A percentile compares a stretch with the other conserved stretches of the same genome.
These are phyloP conservation scores for Amblyornis subalaris DNA, from an alignment of 2,113 vertebrate species.

Conservation along the genomic window DNA sequence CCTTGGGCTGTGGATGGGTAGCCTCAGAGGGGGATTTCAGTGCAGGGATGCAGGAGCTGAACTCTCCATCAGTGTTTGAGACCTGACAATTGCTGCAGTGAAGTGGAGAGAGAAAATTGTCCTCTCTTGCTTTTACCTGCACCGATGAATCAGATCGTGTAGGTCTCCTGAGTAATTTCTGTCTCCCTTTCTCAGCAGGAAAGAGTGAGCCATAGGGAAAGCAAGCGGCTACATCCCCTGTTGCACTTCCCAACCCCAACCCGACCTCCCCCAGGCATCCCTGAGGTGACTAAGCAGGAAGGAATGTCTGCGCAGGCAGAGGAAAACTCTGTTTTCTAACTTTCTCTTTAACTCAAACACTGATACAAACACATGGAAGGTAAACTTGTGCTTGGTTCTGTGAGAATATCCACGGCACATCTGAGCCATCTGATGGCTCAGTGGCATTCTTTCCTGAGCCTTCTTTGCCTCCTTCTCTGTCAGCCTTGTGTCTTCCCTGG, in stretches of 20 bases:
- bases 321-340: not conserved
- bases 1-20: not conserved
- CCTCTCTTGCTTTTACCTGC: not conserved
- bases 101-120: not conserved
- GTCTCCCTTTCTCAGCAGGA: not conserved
- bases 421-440: fast-evolving
- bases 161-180: not conserved
- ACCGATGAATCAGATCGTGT: fast-evolving
- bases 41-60: not conserved
- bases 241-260: not conserved
- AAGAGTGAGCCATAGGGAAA: slow-evolving; percentile 19
- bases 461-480: not conserved
- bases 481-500: not conserved
- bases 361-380: not conserved
- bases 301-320: not conserved
- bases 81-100: not conserved
- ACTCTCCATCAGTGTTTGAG: not conserved
- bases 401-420: fast-evolving
- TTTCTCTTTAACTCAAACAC: not conserved
- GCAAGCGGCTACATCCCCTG: not conserved
- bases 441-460: not conserved
- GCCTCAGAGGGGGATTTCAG: not conserved
- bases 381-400: not conserved
- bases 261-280: fast-evolving
- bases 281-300: not conserved